A percentile compares a stretch with the other conserved stretches of the same genome.
Evolutionary conservation across 2,797 vertebrate species (phyloP).

Genomic region (Hoplostethus mediterraneus): DNA sequence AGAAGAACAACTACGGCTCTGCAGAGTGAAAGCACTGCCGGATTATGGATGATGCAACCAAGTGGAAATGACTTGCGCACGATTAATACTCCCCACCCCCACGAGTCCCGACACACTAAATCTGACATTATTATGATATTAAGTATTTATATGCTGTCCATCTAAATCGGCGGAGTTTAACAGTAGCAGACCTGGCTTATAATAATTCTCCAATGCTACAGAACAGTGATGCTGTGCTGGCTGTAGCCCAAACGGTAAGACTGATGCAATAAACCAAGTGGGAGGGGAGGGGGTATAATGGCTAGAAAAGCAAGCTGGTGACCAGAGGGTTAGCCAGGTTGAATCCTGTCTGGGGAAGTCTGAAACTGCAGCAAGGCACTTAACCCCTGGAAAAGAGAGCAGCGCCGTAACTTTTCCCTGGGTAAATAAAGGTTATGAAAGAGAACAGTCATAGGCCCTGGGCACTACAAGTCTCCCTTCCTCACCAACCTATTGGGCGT

Average conservation of each 20-base stretch:
- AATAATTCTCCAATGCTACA: conserved; percentile 2
- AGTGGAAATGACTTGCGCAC: conserved; percentile 37
- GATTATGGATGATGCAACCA: conserved; percentile 55
- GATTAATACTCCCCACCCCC: conserved; percentile 45
- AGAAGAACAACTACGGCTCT: not conserved
- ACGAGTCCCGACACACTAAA: conserved; percentile 43
- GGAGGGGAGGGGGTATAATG: too few species aligned
- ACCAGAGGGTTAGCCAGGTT: not conserved
- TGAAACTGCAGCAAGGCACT: too few species aligned
- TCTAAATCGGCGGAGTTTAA: conserved; percentile 13
- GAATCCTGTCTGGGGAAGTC: not conserved
- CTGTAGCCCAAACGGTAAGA: not conserved
- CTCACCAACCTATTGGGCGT: not conserved
- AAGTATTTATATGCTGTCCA: conserved; percentile 43
- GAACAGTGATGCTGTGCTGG: not conserved
- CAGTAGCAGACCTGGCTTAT: not conserved
- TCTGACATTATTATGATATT: conserved; percentile 48
- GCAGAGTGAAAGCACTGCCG: conserved; percentile 33
- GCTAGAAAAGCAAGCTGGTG: not conserved
- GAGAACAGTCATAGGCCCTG: not conserved
- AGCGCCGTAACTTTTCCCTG: not conserved
- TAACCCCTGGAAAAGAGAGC: not conserved
- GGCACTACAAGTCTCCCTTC: not conserved
- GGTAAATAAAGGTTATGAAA: not conserved
- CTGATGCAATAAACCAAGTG: not conserved